Evolutionary conservation across 2,888 invertebrate genomes (phyloP), one percentile per base, ranked within the genome.

Genomic region (Marronus borbonicus): DNA sequence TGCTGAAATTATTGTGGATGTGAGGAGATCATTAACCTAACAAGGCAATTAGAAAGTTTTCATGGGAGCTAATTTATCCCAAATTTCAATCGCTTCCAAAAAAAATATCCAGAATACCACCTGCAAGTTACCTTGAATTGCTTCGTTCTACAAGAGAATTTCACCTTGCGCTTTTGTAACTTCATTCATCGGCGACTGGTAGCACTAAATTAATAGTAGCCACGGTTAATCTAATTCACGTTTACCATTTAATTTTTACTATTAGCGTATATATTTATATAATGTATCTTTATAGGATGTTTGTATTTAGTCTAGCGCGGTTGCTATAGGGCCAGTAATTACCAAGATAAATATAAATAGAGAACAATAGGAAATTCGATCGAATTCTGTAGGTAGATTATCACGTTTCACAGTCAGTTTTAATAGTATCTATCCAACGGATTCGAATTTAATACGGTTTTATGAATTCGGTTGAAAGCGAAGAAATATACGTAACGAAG

Each of bases 211-310:
- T 24, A 17, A 44, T 66, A 66, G 49, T 44, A 49, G 44, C 3
- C 12, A 36, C 10, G 58, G 31, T 4, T 70, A 55, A 70, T 70
- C 58, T 70, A 70, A 70, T 70, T 70, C 70, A 31, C 70, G 36
- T 58, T 14, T 39, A 20, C n/a, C 17, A 31, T 31, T 31, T 70
- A 70, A 70, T 39, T 58, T 20, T 58, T 12, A 58, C 31, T 12
- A 36, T 70, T 70, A 70, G 70, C 70, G 20, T 17, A 12, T 70
- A n/a, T 55, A 55, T 31, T 70, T 31, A n/a, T 58, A 24, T 24
- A 12, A 58, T 10, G 24, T 20, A 68, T 17, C 1, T 28, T 0
- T 20, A 17, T 17, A 68, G 3, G 20, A 70, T 70, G 8, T 55
- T 14, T 49, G 24, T 49, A 49, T 17, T 44, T 31, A 64, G 31